Conservation (phyloP, 2,797 vertebrate species). For the Antennarius maculatus region DNA sequence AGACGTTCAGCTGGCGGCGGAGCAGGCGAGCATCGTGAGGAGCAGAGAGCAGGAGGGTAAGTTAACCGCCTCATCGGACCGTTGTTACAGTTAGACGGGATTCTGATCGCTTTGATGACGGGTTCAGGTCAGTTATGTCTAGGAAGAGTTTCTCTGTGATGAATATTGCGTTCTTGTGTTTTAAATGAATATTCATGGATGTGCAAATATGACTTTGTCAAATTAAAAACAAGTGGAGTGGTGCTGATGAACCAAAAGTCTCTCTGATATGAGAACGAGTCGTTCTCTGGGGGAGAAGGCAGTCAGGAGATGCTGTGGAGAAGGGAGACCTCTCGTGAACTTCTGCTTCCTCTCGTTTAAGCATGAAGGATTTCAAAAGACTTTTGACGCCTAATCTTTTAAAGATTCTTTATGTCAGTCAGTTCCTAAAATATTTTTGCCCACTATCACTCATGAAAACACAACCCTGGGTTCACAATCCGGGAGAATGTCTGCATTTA, state of each 20-base stretch:
- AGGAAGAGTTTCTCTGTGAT: not conserved
- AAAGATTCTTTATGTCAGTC: too few species aligned
- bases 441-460: too few species aligned
- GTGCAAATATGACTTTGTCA: conserved; percentile 1
- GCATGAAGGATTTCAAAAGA: too few species aligned
- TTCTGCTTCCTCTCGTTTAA: not conserved
- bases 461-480: too few species aligned
- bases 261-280: not conserved
- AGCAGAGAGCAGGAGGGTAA: conserved; percentile 67
- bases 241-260: not conserved
- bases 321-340: conserved; percentile 72
- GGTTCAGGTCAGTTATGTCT: not conserved
- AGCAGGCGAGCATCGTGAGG: conserved; percentile 51
- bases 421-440: too few species aligned
- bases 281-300: not conserved
- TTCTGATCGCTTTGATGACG: not conserved
- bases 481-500: too few species aligned
- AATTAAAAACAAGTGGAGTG: not conserved
- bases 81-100: not conserved
- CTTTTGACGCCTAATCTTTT: too few species aligned
- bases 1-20: conserved; percentile 49
- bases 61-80: not conserved
- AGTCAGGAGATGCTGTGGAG: conserved; percentile 25
- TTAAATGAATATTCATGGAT: conserved; percentile 14
- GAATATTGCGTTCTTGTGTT: not conserved